Base-by-base conservation (phyloP, 2,113 vertebrate species). In the Pygoscelis adeliae region DNA sequence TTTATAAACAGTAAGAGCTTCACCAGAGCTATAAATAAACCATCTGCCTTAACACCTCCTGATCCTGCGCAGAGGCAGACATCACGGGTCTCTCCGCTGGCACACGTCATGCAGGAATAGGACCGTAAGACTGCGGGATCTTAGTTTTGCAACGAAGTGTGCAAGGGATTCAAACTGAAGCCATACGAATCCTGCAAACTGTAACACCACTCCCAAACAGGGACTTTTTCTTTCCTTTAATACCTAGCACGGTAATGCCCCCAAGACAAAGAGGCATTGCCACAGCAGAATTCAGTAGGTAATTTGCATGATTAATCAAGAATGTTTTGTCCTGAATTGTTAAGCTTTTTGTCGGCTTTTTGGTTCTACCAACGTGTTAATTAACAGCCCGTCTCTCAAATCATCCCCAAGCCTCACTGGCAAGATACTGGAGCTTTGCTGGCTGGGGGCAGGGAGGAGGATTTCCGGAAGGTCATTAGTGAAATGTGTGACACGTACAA, bases 271-370 rank as follows among this genome's bases (percentile, higher is more conserved):
- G 15, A 70, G 22, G 27, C 46, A n/a, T 21, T 67, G 38, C 30
- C 52, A 30, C 69, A 55, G 50, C 8, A 87, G n/a, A 81, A 63
- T 53, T 79, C 34, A 29, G 34, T 40, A 84, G n/a, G 13, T 29
- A 55, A 90, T 88, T 81, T 91, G 46, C 53, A 53, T 67, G 34
- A 78, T 88, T 93, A 81, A 73, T 89, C 84, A 61, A 74, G 71
- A 79, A 82, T 2, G 4, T 42, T 93, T 80, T 89, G 71, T 80
- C 55, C 61, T 67, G 47, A 78, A 46, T 84, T 96, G 36, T 79
- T 83, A 87, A 66, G 40, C 21, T 46, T 81, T 90, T 74, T 71
- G 44, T 86, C 55, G 83, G 32, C 25, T 74, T 89, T 89, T 93
- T 91, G 29, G 30, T 83, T 90, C 53, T 70, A 32, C 40, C 29